Evolutionary conservation across 2,113 vertebrate genomes (phyloP), one percentile per base, ranked within the genome.

Genomic region (Aleadryas rufinucha): DNA sequence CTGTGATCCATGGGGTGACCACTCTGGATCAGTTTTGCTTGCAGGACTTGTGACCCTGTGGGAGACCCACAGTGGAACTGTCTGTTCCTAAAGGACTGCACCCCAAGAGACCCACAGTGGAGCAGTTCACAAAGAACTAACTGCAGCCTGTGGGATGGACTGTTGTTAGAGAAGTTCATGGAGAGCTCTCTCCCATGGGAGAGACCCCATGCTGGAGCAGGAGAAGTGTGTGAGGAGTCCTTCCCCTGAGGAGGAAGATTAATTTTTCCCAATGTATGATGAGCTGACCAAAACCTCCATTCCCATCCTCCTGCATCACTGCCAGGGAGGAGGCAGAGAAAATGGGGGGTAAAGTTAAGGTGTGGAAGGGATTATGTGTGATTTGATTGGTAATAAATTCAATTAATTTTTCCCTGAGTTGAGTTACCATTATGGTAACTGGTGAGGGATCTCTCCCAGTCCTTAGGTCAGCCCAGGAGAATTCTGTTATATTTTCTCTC

Each of bases 251-350:
- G 15, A 54, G 6, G 41, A 53, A 68, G n/a, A n/a, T n/a, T n/a
- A n/a, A n/a, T n/a, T n/a, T n/a, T n/a, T n/a, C n/a, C n/a, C n/a
- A 35, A 6, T 6, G 9, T 13, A 33, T 35, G 24, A 59, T 52
- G 17, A 60, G 47, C 26, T 23, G 53, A 42, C 15, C 30, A 33
- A 66, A 80, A 86, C 22, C 12, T 28, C 26, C 35, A 37, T 24
- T 74, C 27, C 27, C 15, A 42, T 5, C 13, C 13, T 8, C 5
- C 30, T 49, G 18, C 0, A 0, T 16, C 41, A 27, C 39, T 60
- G 31, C 16, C 24, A 12, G 11, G 18, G 16, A 57, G 28, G 9
- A 71, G 7, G 24, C 14, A 45, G 23, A 39, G 35, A 59, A 65
- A 81, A 60, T 10, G 11, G 7, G n/a, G 15, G 28, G 18, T 50